phyloP scores from a whole-genome alignment of 2,888 invertebrate species.

The Stegana nigrithorax region DNA sequence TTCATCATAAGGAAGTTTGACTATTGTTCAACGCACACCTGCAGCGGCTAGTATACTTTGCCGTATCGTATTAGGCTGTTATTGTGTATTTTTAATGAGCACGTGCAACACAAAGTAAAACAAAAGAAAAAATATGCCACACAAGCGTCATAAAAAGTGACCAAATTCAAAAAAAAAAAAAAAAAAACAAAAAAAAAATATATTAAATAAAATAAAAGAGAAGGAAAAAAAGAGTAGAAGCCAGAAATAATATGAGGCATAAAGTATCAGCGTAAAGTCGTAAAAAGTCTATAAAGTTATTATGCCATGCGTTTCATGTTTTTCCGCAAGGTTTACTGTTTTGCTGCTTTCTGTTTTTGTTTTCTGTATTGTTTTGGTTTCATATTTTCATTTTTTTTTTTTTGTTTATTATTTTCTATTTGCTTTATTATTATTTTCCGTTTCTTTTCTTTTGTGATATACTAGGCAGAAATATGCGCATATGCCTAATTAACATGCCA shows the following conservation, averaged over 20 bases:
- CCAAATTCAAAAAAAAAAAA: not conserved
- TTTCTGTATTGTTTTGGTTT: not conserved
- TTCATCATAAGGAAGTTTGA: too few relatives aligned
- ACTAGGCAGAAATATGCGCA: constrained; percentile 15
- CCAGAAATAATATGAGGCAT: too few relatives aligned
- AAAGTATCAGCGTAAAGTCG: constrained; percentile 43
- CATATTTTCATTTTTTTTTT: too few relatives aligned
- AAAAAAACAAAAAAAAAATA: not conserved
- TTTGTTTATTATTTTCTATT: not conserved
- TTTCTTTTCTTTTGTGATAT: not conserved
- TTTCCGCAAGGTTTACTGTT: not conserved
- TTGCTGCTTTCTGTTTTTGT: constrained; percentile 1
- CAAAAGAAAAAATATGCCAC: not conserved
- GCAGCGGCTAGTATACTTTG: too few relatives aligned
- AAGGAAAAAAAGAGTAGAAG: constrained; percentile 30
- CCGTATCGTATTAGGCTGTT: too few relatives aligned
- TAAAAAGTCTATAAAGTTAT: constrained; percentile 47
- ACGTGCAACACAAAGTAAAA: too few relatives aligned
- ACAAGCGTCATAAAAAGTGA: constrained; percentile 1
- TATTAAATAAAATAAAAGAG: not conserved
- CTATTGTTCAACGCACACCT: too few relatives aligned
- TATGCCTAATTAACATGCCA: constrained; percentile 30
- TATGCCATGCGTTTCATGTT: not conserved
- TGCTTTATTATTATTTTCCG: not conserved
- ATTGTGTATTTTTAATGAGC: constrained; percentile 20